Evolutionary conservation across 1,140 invertebrate genomes (phyloP).

Genomic region (Drosophila bipectinata): DNA sequence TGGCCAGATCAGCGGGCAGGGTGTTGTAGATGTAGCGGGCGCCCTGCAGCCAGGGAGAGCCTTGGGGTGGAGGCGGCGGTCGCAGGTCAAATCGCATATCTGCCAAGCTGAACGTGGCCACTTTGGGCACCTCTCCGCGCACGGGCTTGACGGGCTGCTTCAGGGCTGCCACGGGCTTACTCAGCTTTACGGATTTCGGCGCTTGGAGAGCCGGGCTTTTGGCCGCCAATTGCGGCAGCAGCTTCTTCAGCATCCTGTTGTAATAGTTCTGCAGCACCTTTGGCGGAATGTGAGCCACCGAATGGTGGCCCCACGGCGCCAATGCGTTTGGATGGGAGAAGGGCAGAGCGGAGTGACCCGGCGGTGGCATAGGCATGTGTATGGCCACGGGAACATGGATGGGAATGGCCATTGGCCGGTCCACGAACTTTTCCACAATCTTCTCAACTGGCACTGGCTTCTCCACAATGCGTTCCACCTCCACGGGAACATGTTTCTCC

Average conservation of each 20-base stretch:
- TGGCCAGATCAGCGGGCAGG: constrained; percentile 63
- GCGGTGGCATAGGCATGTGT: constrained; percentile 74
- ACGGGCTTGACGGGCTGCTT: constrained; percentile 56
- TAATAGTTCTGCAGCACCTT: constrained; percentile 78
- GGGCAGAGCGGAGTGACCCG: constrained; percentile 36
- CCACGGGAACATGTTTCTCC: constrained; percentile 72
- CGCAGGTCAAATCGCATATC: constrained; percentile 76
- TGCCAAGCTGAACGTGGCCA: constrained; percentile 68
- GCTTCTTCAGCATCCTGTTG: constrained; percentile 73
- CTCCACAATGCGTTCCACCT: constrained; percentile 86
- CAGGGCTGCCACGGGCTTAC: constrained; percentile 10
- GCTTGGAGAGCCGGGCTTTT: constrained; percentile 11
- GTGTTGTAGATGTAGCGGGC: constrained; percentile 78
- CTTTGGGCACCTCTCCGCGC: constrained; percentile 58
- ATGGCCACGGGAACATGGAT: constrained; percentile 84
- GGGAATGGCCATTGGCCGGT: constrained; percentile 84
- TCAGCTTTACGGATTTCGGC: constrained; percentile 27
- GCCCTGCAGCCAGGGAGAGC: constrained; percentile 67
- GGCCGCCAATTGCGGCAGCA: constrained; percentile 58
- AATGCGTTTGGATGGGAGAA: constrained; percentile 57
- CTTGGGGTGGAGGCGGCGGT: constrained; percentile 68
- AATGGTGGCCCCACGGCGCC: constrained; percentile 56
- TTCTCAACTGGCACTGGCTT: constrained; percentile 85
- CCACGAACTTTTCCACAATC: constrained; percentile 85
- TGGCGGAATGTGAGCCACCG: constrained; percentile 59